Evolutionary conservation across 1,140 invertebrate genomes (phyloP).

Genomic region (Contarinia nasturtii): DNA sequence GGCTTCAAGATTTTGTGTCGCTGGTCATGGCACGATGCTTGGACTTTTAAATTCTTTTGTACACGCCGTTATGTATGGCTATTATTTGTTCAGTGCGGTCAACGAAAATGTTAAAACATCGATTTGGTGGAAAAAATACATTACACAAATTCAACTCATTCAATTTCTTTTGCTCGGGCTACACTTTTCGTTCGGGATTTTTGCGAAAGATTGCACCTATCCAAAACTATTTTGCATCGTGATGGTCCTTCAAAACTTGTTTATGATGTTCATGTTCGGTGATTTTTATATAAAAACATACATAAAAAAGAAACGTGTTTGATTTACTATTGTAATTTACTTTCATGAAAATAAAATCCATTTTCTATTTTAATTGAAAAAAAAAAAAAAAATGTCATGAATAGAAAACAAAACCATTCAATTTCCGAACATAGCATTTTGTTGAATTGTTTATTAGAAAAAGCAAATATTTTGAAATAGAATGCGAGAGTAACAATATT

Average conservation of each 20-base stretch:
- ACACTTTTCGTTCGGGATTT: constrained; percentile 33
- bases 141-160: constrained; percentile 30
- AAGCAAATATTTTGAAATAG: too few relatives aligned
- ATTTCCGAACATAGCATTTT: too few relatives aligned
- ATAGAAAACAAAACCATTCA: too few relatives aligned
- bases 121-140: constrained; percentile 31
- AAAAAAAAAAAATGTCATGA: too few relatives aligned
- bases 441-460: too few relatives aligned
- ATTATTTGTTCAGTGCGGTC: constrained; percentile 30
- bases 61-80: constrained; percentile 9
- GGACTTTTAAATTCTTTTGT: constrained; percentile 20
- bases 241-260: constrained; percentile 26
- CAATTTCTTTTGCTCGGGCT: constrained; percentile 36
- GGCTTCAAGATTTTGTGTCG: constrained; percentile 22
- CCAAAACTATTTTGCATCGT: constrained; percentile 24
- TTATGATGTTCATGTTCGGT: constrained; percentile 42
- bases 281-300: constrained; percentile 50
- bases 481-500: too few relatives aligned
- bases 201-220: constrained; percentile 36
- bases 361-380: too few relatives aligned
- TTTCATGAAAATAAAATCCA: background rate
- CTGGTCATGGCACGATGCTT: constrained; percentile 12
- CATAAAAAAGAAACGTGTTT: constrained; percentile 13
- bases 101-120: constrained; percentile 9
- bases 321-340: background rate